Base-by-base conservation (phyloP, 2,888 invertebrate species). In the Didymodactylos carnosus region DNA sequence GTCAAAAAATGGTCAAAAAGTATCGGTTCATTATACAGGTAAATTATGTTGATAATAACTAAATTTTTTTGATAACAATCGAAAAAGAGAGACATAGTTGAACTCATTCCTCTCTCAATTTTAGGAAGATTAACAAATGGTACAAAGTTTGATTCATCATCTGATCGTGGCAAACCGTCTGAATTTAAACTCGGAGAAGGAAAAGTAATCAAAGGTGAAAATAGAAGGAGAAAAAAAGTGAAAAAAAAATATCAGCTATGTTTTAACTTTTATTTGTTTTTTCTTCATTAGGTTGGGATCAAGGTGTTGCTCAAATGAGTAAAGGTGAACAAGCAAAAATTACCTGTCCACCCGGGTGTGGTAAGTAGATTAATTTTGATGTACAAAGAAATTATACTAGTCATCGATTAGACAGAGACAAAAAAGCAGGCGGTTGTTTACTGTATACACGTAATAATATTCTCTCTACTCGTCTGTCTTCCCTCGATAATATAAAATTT, bases 111-210 rank as follows among this genome's bases (percentile, higher is more conserved):
- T 14, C 7, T 53, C 13, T 53, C 16, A 5, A 1, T 13, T 25
- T 16, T 29, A 53, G 53, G 53, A 53, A 53, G 29, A 53, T 53
- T 53, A 35, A 53, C 53, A 1, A 53, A 53, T 27, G 94, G 94
- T n/a, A 88, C 87, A 80, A 92, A 93, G 85, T 94, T 98, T 79
- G 98, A 98, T 84, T 95, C 94, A 0, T 97, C 95, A 43, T 89
- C 94, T 75, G 94, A 94, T 84, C 90, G 95, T 77, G 91, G 91
- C 76, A 88, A 89, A 80, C 94, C 95, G 51, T 97, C 97, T 86
- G 90, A 91, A 85, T 97, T 97, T 86, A 89, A 88, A 82, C 90
- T 97, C 80, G 97, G 97, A 78, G 89, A 88, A 82, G 93, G 94
- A 76, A 93, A 97, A 84, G 95, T 97, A 73, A 70, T 72, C 25